phyloP scores from a whole-genome alignment of 23 tunicate species.

The Ciona savignyi region DNA sequence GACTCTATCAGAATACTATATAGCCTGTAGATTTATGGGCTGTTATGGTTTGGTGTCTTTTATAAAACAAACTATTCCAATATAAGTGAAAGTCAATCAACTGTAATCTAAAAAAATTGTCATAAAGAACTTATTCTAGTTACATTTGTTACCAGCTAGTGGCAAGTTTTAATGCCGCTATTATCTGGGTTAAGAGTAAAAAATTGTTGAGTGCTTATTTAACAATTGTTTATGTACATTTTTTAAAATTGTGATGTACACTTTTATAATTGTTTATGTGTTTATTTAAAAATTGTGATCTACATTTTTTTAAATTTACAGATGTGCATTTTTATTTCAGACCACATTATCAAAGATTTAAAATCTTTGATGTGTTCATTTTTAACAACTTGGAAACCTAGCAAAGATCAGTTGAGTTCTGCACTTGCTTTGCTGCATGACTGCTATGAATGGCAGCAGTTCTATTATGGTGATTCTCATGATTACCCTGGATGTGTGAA shows the following conservation, averaged over 20 bases:
- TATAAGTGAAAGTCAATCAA: too few relatives aligned
- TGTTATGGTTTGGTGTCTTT: too few relatives aligned
- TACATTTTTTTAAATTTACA: not conserved
- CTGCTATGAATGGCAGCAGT: constrained; percentile 6
- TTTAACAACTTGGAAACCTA: constrained; percentile 14
- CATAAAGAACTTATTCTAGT: too few relatives aligned
- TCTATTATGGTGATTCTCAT: not conserved
- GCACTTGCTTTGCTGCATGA: constrained; percentile 3
- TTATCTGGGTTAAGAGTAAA: too few relatives aligned
- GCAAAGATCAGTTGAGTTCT: not conserved
- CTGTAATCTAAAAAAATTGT: too few relatives aligned
- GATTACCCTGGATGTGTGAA: not conserved
- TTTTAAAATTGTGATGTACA: not conserved
- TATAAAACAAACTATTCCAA: too few relatives aligned
- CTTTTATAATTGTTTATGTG: not conserved
- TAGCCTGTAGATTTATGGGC: too few relatives aligned
- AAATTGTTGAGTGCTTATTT: not conserved
- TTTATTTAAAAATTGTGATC: not conserved
- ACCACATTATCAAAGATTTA: not conserved
- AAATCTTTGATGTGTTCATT: constrained; percentile 12
- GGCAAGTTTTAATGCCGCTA: too few relatives aligned
- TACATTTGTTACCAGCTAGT: too few relatives aligned
- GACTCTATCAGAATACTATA: too few relatives aligned
- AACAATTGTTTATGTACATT: not conserved
- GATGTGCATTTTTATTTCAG: not conserved